Evolutionary conservation across 1,140 invertebrate species (phyloP), one percentile per base, ranked within the genome.

Genomic region (Limonius californicus): DNA sequence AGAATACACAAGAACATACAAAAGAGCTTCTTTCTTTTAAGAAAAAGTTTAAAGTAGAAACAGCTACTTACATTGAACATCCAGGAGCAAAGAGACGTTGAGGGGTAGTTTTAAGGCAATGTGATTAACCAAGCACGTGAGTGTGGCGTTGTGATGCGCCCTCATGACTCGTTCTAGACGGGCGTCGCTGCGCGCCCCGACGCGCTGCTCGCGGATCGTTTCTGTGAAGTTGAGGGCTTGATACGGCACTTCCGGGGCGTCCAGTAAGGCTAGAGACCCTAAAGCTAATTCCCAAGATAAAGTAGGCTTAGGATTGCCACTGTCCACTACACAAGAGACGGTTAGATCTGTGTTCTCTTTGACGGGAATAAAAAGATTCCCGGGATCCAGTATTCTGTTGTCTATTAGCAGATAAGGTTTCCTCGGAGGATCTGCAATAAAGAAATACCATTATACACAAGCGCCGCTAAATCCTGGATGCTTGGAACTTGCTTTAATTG

Each of bases 321-420:
- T 89, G 76, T 92, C 90, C 55, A 88, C 89, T 2, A 91, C 85
- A 72, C 92, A 95, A 64, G 89, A 84, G 54, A 94, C 83, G 42
- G 85, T 87, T 23, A 94, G 78, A 68, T 89, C 87, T 11, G 87
- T 87, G 70, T 89, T 89, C 75, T 92, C 90, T 70, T 89, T 85
- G 8, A 91, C 89, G 0, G 89, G 89, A 65, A 92, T 86, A 78
- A 90, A 92, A 54, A 88, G 85, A 77, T 91, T 92, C 61, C 89
- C 88, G 0, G 89, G 86, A 79, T 91, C 89, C 67, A 92, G 79
- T 19, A 90, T 84, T 11, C 89, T 79, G 6, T 89, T 89, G 75
- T 91, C 89, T 72, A 91, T 89, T 69, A 89, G 81, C 67, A 91
- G 79, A 74, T 91, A 92, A 53, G 88, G 88, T 16, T 88, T 84